These are phyloP conservation scores for Eugnorisma glareosa DNA, from an alignment of 2,888 invertebrate genomes.

Conservation along the genomic window DNA sequence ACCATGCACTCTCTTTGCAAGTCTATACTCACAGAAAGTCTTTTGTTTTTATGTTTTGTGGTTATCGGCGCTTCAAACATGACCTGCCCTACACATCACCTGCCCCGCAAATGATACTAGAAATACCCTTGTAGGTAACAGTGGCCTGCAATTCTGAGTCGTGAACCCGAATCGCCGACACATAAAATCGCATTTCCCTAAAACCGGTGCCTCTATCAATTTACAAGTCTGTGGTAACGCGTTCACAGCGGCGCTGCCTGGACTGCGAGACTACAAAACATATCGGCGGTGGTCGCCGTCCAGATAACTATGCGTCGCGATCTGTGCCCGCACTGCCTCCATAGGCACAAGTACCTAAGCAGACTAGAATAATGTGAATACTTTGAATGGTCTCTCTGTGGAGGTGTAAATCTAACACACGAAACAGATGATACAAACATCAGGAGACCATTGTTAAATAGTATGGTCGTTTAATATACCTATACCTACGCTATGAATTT, in stretches of 20 bases:
- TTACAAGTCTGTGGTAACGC: slow-evolving; percentile 55
- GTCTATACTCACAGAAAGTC: not conserved
- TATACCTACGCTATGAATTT: too few species aligned
- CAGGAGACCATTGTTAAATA: not conserved
- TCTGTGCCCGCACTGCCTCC: slow-evolving; percentile 42
- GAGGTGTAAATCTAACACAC: not conserved
- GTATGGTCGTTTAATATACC: too few species aligned
- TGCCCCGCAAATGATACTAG: too few species aligned
- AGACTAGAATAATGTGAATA: slow-evolving; percentile 17
- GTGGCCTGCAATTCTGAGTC: not conserved
- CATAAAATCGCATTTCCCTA: not conserved
- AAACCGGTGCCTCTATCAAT: slow-evolving; percentile 36
- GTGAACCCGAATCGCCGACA: not conserved
- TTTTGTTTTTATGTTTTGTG: not conserved
- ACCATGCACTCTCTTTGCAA: not conserved
- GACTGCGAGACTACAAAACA: slow-evolving; percentile 86
- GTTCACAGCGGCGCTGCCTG: slow-evolving; percentile 74
- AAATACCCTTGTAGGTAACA: too few species aligned
- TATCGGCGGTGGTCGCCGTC: slow-evolving; percentile 80
- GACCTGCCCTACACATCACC: too few species aligned
- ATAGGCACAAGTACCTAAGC: not conserved
- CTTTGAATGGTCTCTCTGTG: not conserved
- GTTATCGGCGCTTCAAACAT: too few species aligned
- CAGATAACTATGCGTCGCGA: slow-evolving; percentile 70
- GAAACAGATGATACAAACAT: not conserved